Base-by-base conservation (phyloP, 2,797 vertebrate species). In the Denticeps clupeoides region DNA sequence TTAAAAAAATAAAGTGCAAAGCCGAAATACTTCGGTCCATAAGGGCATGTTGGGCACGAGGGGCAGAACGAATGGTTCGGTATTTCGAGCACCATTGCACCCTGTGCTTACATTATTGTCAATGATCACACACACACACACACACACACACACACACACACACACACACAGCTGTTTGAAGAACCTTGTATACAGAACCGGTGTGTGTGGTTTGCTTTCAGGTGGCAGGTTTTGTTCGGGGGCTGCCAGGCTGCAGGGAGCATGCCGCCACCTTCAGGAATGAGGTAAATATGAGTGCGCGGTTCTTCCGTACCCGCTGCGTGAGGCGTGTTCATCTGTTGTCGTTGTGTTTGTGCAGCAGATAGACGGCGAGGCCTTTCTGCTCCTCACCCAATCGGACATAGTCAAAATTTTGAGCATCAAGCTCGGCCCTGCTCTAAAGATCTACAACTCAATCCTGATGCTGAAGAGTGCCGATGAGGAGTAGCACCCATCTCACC, bases 321-420 rank as follows among this genome's bases (percentile, higher is more conserved):
- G n/a, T 10, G 9, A 2, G 5, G 1, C 18, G 19, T 42, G 5
- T 9, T 4, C 11, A 24, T 10, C 28, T 11, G 11, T 3, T 15
- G 16, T 25, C 7, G 2, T 7, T 11, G 13, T 45, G 46, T 4
- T 21, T 8, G 21, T 42, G 4, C 48, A 87, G 84, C 85, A 85
- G 74, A 86, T 87, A 23, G 84, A 87, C 21, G 84, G 85, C 1
- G 83, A 87, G 61, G 78, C 85, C 27, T 86, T 87, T 67, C 75
- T 87, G 53, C 77, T 87, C 4, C 83, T 87, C 40, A 87, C 80
- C 6, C 85, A 87, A 51, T 66, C 77, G 0, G 85, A 87, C 73
- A 86, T 87, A 1, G 85, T 87, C 23, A 87, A 87, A 74, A 87
- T 87, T 60, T 70, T 87, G 51, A 80, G 81, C 50, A 84, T 87